phyloP scores from a whole-genome alignment of 1,140 invertebrate species.

The Vanessa atalanta region DNA sequence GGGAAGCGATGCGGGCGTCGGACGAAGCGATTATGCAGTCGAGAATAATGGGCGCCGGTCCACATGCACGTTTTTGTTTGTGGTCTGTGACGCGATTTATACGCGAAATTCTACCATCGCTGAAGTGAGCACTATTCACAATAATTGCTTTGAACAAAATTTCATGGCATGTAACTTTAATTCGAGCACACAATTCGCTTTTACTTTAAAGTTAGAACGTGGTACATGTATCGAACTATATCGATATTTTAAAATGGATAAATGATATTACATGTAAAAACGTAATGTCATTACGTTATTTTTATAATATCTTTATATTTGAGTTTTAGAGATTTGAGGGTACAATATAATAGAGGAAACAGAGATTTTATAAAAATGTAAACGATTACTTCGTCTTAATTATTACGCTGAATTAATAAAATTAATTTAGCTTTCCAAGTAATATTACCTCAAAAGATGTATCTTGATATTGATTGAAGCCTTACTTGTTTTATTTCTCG shows the following conservation, averaged over 20 bases:
- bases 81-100: slow-evolving; percentile 81
- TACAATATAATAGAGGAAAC: no score
- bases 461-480: slow-evolving; percentile 21
- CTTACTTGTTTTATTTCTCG: slow-evolving; percentile 38
- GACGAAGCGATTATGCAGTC: slow-evolving; percentile 81
- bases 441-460: slow-evolving; percentile 30
- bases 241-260: background rate
- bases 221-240: background rate
- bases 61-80: slow-evolving; percentile 81
- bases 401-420: no score
- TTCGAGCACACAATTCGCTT: slow-evolving; percentile 35
- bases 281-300: no score
- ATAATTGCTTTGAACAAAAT: slow-evolving; percentile 80
- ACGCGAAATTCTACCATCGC: slow-evolving; percentile 78
- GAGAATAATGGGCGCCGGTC: slow-evolving; percentile 80
- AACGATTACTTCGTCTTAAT: no score
- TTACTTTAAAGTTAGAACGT: slow-evolving; percentile 1
- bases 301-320: no score
- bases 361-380: no score
- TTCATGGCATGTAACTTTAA: slow-evolving; percentile 68
- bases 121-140: slow-evolving; percentile 80
- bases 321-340: no score
- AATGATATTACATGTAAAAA: no score
- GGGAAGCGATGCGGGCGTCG: slow-evolving; percentile 79
- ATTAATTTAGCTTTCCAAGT: slow-evolving; percentile 8